Conservation (phyloP, 2,797 vertebrate genomes). For the Uromys caudimaculatus region DNA sequence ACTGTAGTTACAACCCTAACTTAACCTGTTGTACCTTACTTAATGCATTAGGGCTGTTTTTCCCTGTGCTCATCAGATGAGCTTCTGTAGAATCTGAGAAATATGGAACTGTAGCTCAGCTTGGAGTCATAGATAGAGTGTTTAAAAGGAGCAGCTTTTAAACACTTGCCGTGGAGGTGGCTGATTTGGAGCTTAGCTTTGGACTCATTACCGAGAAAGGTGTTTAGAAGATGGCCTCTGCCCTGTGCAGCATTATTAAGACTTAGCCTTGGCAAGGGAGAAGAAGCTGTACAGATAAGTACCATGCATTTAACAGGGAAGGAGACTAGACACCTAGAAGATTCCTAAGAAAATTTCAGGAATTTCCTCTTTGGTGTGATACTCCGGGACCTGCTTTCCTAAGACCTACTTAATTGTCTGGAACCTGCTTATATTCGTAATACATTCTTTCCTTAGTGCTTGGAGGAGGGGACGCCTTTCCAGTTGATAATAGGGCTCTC, state of each 20-base stretch:
- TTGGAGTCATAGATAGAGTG: not conserved
- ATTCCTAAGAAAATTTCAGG: not conserved
- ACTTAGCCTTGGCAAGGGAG: not conserved
- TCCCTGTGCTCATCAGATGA: not conserved
- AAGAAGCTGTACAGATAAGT: not conserved
- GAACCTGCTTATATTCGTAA: not conserved
- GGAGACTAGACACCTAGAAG: constrained; percentile 8
- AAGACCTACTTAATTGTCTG: not conserved
- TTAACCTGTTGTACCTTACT: not conserved
- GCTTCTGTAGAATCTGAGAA: not conserved
- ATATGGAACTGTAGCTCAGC: not conserved
- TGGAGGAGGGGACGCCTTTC: constrained; percentile 10
- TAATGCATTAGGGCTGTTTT: not conserved
- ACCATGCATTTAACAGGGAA: not conserved
- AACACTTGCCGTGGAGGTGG: not conserved
- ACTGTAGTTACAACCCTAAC: not conserved
- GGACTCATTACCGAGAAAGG: constrained; percentile 16
- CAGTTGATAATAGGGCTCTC: not conserved
- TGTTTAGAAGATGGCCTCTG: constrained; percentile 20
- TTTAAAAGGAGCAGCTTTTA: constrained; percentile 17
- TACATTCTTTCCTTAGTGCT: constrained; percentile 10
- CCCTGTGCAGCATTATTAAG: constrained; percentile 7
- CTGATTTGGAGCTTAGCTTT: constrained; percentile 41
- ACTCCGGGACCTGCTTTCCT: constrained; percentile 10
- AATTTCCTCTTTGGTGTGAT: not conserved